These are phyloP conservation scores for Corythoichthys haematopterus DNA, from an alignment of 2,113 vertebrate species.

Conservation along the genomic window DNA sequence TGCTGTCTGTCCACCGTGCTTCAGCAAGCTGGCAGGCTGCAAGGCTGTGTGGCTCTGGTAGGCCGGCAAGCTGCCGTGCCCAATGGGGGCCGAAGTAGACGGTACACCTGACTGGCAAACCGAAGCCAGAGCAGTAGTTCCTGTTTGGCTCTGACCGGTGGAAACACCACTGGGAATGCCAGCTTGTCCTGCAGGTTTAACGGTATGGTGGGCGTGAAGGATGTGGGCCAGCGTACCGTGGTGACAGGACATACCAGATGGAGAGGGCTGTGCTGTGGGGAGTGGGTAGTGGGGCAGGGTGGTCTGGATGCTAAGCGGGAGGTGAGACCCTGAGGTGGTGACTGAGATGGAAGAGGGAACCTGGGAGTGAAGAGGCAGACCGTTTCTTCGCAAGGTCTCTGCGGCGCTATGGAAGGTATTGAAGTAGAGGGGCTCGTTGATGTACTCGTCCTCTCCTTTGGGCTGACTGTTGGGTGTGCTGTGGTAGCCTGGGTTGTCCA, in stretches of 20 bases:
- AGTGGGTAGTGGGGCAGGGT: slow-evolving; percentile 66
- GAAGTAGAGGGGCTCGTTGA: slow-evolving; percentile 90
- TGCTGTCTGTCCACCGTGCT: slow-evolving; percentile 57
- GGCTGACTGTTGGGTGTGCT: slow-evolving; percentile 77
- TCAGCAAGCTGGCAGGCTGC: slow-evolving; percentile 62
- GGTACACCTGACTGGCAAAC: slow-evolving; percentile 41
- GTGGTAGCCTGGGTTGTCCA: slow-evolving; percentile 94
- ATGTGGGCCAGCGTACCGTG: slow-evolving; percentile 58
- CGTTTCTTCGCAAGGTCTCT: slow-evolving; percentile 82
- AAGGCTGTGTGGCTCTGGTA: slow-evolving; percentile 57
- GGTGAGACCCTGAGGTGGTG: slow-evolving; percentile 51
- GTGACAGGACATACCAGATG: slow-evolving; percentile 57
- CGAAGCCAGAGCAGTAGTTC: slow-evolving; percentile 48
- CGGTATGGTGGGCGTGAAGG: slow-evolving; percentile 47
- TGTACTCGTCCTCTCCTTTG: slow-evolving; percentile 87
- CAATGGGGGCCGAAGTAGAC: slow-evolving; percentile 42
- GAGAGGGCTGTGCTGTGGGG: slow-evolving; percentile 50
- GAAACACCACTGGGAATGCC: slow-evolving; percentile 35
- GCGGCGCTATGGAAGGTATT: slow-evolving; percentile 85
- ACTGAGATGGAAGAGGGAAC: slow-evolving; percentile 49
- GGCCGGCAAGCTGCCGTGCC: slow-evolving; percentile 57
- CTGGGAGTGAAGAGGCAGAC: slow-evolving; percentile 63
- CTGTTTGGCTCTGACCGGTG: slow-evolving; percentile 46
- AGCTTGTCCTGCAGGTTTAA: slow-evolving; percentile 51
- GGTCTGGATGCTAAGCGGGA: slow-evolving; percentile 62